Percentiles rank a stretch among this genome's conserved stretches.
phyloP scores from a whole-genome alignment of 2,797 vertebrate species.

The Tarsius wallacei region DNA sequence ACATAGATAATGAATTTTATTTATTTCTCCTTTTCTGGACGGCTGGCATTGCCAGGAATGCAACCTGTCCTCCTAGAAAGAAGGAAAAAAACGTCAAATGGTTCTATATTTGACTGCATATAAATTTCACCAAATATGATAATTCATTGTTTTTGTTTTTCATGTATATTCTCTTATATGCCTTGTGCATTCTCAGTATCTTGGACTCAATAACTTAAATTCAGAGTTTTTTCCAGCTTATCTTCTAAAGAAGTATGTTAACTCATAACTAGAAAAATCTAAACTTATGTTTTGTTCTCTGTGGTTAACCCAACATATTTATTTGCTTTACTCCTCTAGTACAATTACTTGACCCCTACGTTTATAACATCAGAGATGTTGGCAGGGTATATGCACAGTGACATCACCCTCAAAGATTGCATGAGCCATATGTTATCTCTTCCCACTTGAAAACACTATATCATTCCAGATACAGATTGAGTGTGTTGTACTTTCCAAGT shows the following conservation, averaged over 20 bases:
- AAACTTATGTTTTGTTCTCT: not conserved
- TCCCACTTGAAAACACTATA: conserved; percentile 38
- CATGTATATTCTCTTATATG: not conserved
- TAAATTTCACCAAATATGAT: not conserved
- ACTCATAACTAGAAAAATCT: not conserved
- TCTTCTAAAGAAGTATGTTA: conserved; percentile 42
- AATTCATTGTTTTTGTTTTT: not conserved
- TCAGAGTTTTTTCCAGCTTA: not conserved
- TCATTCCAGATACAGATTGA: conserved; percentile 41
- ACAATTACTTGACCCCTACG: not conserved
- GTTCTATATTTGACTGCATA: not conserved
- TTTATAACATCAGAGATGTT: conserved; percentile 40
- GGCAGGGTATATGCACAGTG: not conserved
- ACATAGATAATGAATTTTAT: not conserved
- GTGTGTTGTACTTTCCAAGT: conserved; percentile 4
- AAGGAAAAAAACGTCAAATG: not conserved
- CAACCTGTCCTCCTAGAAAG: not conserved
- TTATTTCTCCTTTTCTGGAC: not conserved
- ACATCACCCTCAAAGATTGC: conserved; percentile 45
- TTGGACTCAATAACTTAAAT: not conserved
- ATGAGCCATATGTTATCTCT: conserved; percentile 53
- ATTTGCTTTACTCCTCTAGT: conserved; percentile 54
- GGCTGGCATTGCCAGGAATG: not conserved
- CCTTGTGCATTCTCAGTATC: not conserved
- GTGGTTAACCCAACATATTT: conserved; percentile 4